These are phyloP conservation scores for Electrophaes corylata DNA, from an alignment of 2,888 invertebrate genomes.

Conservation along the genomic window DNA sequence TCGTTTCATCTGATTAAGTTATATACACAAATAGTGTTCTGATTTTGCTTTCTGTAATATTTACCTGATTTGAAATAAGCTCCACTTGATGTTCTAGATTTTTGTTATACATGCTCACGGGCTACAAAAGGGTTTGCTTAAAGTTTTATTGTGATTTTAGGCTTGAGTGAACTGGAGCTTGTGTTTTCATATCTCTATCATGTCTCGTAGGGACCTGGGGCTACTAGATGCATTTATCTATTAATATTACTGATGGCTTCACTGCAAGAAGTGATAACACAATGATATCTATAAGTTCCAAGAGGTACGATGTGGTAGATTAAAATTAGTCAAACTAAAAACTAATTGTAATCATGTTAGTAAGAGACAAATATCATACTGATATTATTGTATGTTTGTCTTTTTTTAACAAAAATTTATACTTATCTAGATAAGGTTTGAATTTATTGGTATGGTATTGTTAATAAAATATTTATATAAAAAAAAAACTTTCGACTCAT, in stretches of 20 bases:
- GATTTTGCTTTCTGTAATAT: not conserved
- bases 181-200: not conserved
- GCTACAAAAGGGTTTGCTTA: not conserved
- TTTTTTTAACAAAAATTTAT: slow-evolving; percentile 45
- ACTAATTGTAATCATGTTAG: slow-evolving; percentile 41
- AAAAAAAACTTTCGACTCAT: not conserved
- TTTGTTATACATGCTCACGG: not conserved
- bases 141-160: not conserved
- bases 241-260: not conserved
- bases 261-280: not conserved
- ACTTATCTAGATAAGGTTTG: slow-evolving; percentile 55
- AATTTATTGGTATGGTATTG: slow-evolving; percentile 66
- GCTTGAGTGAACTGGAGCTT: not conserved
- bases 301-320: no score
- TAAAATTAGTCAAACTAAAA: not conserved
- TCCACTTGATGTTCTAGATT: not conserved
- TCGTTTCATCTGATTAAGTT: not conserved
- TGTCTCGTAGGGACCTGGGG: not conserved
- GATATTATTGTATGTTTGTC: slow-evolving; percentile 34
- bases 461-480: slow-evolving; percentile 61
- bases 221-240: not conserved
- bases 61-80: not conserved
- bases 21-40: not conserved
- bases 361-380: slow-evolving; percentile 37
- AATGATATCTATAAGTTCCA: not conserved